Conservation (phyloP, 1,140 invertebrate species). For the Glomeris maerens region DNA sequence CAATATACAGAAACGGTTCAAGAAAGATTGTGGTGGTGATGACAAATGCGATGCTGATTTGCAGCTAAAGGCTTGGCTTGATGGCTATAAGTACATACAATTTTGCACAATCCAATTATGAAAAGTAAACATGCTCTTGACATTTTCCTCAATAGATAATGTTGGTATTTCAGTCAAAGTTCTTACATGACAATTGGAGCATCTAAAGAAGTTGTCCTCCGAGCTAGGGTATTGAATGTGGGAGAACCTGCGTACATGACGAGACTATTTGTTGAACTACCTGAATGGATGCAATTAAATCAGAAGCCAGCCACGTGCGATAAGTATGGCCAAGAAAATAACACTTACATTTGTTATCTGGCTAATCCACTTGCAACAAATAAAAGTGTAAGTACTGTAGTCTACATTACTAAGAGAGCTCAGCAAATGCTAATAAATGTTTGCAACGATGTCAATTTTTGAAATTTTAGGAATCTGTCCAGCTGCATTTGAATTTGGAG, state of each 20-base stretch:
- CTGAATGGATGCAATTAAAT: slow-evolving; percentile 9
- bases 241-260: slow-evolving; percentile 18
- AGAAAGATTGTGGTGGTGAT: slow-evolving; percentile 15
- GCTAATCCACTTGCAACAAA: slow-evolving; percentile 5
- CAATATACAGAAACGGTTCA: slow-evolving; percentile 9
- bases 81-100: slow-evolving; percentile 10
- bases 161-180: background rate
- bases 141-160: background rate
- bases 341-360: background rate
- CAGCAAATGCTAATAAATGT: background rate
- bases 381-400: slow-evolving; percentile 1
- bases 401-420: background rate
- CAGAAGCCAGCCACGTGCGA: slow-evolving; percentile 13
- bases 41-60: slow-evolving; percentile 15
- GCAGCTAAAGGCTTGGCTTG: slow-evolving; percentile 10
- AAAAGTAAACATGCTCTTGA: background rate
- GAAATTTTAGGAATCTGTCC: background rate
- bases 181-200: slow-evolving; percentile 16
- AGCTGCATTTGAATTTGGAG: background rate
- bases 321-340: background rate
- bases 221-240: slow-evolving; percentile 14
- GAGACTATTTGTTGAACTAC: slow-evolving; percentile 11
- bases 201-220: slow-evolving; percentile 9
- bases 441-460: background rate
- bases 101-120: slow-evolving; percentile 1